A percentile compares a stretch with the other conserved stretches of the same genome.
Conservation (phyloP, 1,140 invertebrate genomes). For the Andrena cerasifolii region DNA sequence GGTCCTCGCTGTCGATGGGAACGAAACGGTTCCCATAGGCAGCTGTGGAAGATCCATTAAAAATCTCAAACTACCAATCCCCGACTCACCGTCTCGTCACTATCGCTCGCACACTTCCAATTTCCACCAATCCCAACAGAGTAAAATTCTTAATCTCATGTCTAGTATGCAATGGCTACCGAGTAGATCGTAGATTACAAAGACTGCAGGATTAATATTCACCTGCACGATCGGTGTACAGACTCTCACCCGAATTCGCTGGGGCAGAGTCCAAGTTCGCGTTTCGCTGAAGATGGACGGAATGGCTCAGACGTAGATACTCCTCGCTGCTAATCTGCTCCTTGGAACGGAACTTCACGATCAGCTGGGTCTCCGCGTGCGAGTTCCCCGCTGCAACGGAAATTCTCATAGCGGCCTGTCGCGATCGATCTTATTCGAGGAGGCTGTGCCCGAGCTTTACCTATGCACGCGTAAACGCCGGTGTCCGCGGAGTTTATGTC, state of each 20-base stretch:
- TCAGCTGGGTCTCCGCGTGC: conserved; percentile 87
- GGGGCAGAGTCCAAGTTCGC: conserved; percentile 75
- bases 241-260: conserved; percentile 77
- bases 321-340: conserved; percentile 91
- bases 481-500: conserved; percentile 89
- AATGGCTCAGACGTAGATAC: conserved; percentile 82
- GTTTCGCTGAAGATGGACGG: conserved; percentile 77
- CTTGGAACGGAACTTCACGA: conserved; percentile 88
- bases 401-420: background rate
- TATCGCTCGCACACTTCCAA: background rate
- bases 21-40: conserved; percentile 74
- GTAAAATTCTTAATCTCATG: background rate
- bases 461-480: conserved; percentile 91
- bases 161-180: no score
- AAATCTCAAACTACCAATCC: background rate
- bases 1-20: conserved; percentile 82
- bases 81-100: no score
- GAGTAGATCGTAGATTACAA: no score
- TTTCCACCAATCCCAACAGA: background rate
- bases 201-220: background rate
- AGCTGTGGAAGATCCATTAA: conserved; percentile 56
- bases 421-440: background rate
- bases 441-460: conserved; percentile 73
- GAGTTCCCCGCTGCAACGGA: conserved; percentile 85
- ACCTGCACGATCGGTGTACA: conserved; percentile 78